phyloP scores from a whole-genome alignment of 1,140 invertebrate species.

The Pachypsylla venusta region DNA sequence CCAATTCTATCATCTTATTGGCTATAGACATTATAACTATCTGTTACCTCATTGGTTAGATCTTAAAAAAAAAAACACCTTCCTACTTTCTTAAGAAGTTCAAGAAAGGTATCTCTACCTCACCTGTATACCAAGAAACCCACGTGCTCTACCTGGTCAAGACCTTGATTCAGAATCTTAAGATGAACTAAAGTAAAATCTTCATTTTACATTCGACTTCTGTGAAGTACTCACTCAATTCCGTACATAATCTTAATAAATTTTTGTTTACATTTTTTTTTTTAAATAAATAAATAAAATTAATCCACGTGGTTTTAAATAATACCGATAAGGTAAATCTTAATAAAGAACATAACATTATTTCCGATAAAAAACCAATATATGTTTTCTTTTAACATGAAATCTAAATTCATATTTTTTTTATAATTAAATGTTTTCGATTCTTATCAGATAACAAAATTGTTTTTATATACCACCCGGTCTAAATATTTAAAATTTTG shows the following conservation, averaged over 20 bases:
- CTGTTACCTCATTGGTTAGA: neutral
- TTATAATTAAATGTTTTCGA: too few relatives aligned
- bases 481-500: too few relatives aligned
- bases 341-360: too few relatives aligned
- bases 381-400: too few relatives aligned
- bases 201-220: neutral
- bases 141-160: constrained; percentile 2
- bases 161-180: constrained; percentile 2
- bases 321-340: too few relatives aligned
- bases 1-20: constrained; percentile 8
- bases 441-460: too few relatives aligned
- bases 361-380: too few relatives aligned
- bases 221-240: neutral
- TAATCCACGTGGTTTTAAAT: neutral
- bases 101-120: too few relatives aligned
- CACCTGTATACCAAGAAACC: neutral
- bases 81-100: constrained; percentile 8
- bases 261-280: neutral
- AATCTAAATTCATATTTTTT: too few relatives aligned
- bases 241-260: neutral
- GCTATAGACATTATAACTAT: too few relatives aligned
- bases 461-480: too few relatives aligned
- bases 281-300: too few relatives aligned
- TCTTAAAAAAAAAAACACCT: neutral
- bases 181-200: neutral